Evolutionary conservation across 2,888 invertebrate genomes (phyloP).

Genomic region (Leucania comma): DNA sequence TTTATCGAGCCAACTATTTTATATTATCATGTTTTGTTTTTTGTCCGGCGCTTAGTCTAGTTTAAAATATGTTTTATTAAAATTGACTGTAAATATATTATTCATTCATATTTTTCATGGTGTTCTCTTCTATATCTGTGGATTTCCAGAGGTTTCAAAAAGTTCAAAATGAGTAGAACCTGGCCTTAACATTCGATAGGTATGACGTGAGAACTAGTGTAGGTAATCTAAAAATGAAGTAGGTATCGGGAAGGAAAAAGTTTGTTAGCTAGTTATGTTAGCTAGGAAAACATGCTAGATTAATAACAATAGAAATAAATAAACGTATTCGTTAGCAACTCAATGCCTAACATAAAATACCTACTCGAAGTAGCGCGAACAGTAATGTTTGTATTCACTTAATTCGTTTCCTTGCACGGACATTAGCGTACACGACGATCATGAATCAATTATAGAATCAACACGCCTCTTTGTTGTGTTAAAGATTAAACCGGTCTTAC

Average conservation of each 20-base stretch:
- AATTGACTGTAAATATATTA: no score
- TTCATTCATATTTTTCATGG: no score
- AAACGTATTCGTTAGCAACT: neutral
- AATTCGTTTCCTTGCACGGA: conserved; percentile 37
- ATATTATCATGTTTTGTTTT: no score
- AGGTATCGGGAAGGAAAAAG: neutral
- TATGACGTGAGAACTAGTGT: neutral
- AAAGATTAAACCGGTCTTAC: conserved; percentile 24
- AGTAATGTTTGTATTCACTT: conserved; percentile 38
- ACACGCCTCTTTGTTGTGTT: conserved; percentile 48
- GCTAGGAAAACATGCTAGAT: neutral
- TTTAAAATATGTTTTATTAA: no score
- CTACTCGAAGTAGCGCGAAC: neutral
- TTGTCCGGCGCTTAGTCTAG: no score
- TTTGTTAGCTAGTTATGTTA: no score
- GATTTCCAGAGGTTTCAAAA: no score
- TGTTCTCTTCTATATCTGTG: no score
- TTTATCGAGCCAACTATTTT: no score
- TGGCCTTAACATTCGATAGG: no score
- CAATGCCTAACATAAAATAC: neutral
- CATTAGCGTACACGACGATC: conserved; percentile 27
- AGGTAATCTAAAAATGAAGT: neutral
- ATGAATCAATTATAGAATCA: conserved; percentile 49
- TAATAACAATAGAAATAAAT: neutral
- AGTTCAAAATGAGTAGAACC: no score